Base-by-base conservation (phyloP, 2,888 invertebrate genomes). In the Thereva nobilitata region DNA sequence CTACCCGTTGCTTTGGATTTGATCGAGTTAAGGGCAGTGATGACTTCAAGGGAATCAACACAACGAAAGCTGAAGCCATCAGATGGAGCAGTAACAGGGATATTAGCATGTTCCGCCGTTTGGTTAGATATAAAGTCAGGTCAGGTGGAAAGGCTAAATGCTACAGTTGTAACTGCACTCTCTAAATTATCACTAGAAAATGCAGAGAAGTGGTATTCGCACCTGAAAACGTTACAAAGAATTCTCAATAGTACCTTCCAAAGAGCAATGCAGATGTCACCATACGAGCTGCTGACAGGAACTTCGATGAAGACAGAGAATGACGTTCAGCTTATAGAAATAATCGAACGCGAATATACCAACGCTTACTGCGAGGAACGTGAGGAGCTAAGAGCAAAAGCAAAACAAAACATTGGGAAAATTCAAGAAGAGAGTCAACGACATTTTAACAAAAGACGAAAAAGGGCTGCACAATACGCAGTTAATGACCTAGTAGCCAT, bases 171-270 rank as follows among this genome's bases (percentile, higher is more conserved):
- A 6, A 38, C 63, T 7, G 49, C 49, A 5, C 61, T 70, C 34
- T 68, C 70, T 2, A 70, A 68, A n/a, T 40, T 67, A 5, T 45
- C 64, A 3, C 40, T 71, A 37, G 50, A 71, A 1, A 42, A 57
- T 63, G 64, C 70, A 3, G 67, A 69, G 23, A 73, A 76, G 50
- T 78, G 75, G 76, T 75, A 73, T 56, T 71, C 72, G 69, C 9
- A 68, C 54, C 64, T 75, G 5, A 68, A 64, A 34, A 47, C 56
- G 41, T 63, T 75, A 5, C 74, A 74, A 41, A 41, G 68, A 50
- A 63, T 59, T 6, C 38, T 74, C 0, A 45, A 45, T 8, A n/a
- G 4, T 9, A 45, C 45, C 7, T 45, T 7, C 7, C 45, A 45
- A 4, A 45, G 45, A 10, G 45, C 45, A 9, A 45, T 45, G 1